phyloP scores from a whole-genome alignment of 2,113 vertebrate species.

The Sclerurus mexicanus region DNA sequence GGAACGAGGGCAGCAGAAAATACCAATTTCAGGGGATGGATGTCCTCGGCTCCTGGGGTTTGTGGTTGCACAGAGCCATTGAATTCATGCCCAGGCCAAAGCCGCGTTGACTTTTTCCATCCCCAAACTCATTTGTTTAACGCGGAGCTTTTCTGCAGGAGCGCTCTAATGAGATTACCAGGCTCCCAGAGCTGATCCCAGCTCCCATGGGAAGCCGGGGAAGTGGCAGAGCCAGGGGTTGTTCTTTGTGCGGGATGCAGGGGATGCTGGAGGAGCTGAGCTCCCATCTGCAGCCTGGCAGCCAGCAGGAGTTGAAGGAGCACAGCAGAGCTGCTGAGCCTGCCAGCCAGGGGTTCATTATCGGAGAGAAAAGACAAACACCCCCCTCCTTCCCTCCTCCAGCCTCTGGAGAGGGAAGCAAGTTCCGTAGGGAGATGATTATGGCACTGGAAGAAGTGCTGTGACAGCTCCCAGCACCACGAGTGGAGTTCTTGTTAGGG shows the following conservation, averaged over 20 bases:
- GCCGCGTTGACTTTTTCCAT: background rate
- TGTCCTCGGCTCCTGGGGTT: background rate
- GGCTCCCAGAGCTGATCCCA: background rate
- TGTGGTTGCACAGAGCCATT: background rate
- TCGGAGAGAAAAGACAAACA: background rate
- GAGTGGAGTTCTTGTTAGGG: background rate
- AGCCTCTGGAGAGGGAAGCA: background rate
- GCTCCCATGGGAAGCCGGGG: background rate
- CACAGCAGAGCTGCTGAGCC: background rate
- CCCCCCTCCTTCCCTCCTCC: rapidly evolving
- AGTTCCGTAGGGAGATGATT: background rate
- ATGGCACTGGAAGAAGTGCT: background rate
- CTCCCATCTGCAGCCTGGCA: background rate
- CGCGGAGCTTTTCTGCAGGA: background rate
- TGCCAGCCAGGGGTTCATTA: background rate
- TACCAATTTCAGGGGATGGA: too few species aligned
- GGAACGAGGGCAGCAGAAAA: too few species aligned
- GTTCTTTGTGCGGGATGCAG: background rate
- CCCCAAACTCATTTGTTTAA: background rate
- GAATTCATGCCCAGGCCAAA: background rate
- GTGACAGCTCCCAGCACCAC: background rate
- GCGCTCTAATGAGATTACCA: background rate
- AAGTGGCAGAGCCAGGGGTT: background rate
- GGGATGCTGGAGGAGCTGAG: background rate
- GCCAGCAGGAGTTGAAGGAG: background rate